Base-by-base conservation (phyloP, 2,113 vertebrate species). In the Apaloderma vittatum region DNA sequence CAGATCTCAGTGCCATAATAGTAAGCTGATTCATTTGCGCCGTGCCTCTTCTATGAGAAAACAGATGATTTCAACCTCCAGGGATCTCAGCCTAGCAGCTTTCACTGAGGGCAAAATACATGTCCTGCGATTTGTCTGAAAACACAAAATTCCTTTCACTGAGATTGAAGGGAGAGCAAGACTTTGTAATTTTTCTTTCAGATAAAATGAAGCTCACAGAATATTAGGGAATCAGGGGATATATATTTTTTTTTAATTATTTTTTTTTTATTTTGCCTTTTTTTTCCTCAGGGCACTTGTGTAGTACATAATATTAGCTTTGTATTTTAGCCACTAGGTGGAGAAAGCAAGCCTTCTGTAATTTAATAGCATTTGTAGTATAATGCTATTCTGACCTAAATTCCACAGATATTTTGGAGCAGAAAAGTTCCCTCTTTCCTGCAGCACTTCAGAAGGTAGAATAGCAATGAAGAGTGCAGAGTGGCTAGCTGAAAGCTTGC, bases 261-360 rank as follows among this genome's bases (percentile, higher is more conserved):
- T n/a, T 48, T 29, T 54, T n/a, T 48, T 29, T 70, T 34, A 6
- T 58, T 83, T 91, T 46, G 8, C 2, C 2, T 40, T 40, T 30
- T 63, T 63, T 75, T 82, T 37, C 49, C 32, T 76, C 27, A 46
- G 55, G 29, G 10, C 8, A 23, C 36, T 72, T 66, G 8, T 40
- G 18, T 19, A 54, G 43, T 27, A 48, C 4, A 10, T 20, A 43
- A 23, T 40, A 67, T 51, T 75, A 81, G 20, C 76, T 96, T 81
- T 86, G 62, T 82, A 54, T 92, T 82, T 86, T 90, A 90, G 36
- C 98, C 98, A 96, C 97, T 98, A 98, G 98, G 96, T 98, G 98
- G 97, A 97, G 98, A 98, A 98, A 98, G 98, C 73, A 96, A 98
- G 91, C 98, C 97, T 98, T 97, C 88, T 66, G 55, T 97, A 89